Base-by-base conservation (phyloP, 2,797 vertebrate genomes). In the Eremophila alpestris region DNA sequence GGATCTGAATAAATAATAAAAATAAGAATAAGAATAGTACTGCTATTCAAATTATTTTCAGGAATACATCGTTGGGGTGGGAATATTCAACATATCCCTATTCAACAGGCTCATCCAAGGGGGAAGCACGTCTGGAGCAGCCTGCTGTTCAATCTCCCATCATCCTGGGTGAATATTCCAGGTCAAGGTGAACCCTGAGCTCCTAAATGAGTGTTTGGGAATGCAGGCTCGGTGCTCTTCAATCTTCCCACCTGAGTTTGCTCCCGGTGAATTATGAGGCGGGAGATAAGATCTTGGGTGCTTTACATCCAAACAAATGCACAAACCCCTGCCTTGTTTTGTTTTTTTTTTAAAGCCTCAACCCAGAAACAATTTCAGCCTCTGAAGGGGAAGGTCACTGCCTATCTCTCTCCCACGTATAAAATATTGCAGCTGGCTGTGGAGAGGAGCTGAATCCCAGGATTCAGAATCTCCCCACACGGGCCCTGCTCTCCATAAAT, bases 171-270 rank as follows among this genome's bases (percentile, higher is more conserved):
- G 85, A 89, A 75, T 89, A 94, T 93, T 97, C 79, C 87, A 90
- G 96, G 96, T 96, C 96, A 97, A 97, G 96, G 97, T 96, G 97
- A 97, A 90, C 90, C 84, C 95, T 59, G 73, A 85, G 89, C 83
- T 96, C 94, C 91, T 87, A 92, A 97, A 90, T 76, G 96, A 95
- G 32, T 90, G 32, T 94, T 96, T 96, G 84, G 79, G 92, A 94
- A 90, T 36, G 41, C 41, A 77, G 67, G 79, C 88, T 95, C 17
- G 34, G 48, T 13, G 46, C 94, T 97, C 93, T 95, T 97, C 95
- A 97, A 97, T 97, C 96, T 97, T 96, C 86, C 94, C 83, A 48
- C 51, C 59, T 6, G n/a, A 79, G 55, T 83, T 96, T 89, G 89
- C 59, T 94, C 87, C 86, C 49, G 10, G 73, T 96, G 95, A 97